Evolutionary conservation across 1,140 invertebrate species (phyloP).

Genomic region (Drosophila malerkotliana): DNA sequence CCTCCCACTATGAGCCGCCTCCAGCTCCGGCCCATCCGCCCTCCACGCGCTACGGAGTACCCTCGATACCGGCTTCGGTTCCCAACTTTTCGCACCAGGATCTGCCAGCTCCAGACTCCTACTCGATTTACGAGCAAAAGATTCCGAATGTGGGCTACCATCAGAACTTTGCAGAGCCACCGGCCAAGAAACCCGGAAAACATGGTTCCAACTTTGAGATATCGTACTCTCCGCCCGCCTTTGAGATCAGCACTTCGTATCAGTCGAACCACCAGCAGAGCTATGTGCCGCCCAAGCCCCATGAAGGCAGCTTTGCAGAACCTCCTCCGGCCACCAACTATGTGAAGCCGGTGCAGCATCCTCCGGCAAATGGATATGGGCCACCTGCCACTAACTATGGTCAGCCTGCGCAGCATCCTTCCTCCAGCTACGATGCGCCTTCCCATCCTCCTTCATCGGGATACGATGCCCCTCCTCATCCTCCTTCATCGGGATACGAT

Average conservation of each 20-base stretch:
- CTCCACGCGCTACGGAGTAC: constrained; percentile 40
- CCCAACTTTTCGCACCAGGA: constrained; percentile 33
- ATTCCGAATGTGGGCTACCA: constrained; percentile 67
- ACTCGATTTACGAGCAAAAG: constrained; percentile 71
- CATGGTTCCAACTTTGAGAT: constrained; percentile 58
- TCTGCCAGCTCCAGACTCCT: constrained; percentile 41
- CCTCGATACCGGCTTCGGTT: constrained; percentile 29
- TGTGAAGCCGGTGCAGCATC: constrained; percentile 16
- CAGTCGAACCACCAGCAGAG: constrained; percentile 42
- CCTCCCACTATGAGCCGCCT: constrained; percentile 51
- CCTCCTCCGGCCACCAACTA: constrained; percentile 34
- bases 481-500: constrained; percentile 4
- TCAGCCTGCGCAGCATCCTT: constrained; percentile 10
- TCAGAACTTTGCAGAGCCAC: constrained; percentile 71
- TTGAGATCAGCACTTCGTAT: constrained; percentile 70
- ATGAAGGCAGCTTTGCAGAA: constrained; percentile 8
- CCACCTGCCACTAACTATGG: constrained; percentile 3
- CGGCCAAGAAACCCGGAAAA: constrained; percentile 8
- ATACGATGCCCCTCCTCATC: constrained; percentile 14
- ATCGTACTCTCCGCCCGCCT: constrained; percentile 71
- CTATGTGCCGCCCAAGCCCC: constrained; percentile 29
- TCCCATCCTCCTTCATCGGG: constrained; percentile 10
- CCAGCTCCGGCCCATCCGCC: constrained; percentile 17
- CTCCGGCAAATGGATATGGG: constrained; percentile 4
- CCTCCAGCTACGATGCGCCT: constrained; percentile 10